These are phyloP conservation scores for Phoxinus dragarum DNA, from an alignment of 2,797 vertebrate species.

Conservation along the genomic window DNA sequence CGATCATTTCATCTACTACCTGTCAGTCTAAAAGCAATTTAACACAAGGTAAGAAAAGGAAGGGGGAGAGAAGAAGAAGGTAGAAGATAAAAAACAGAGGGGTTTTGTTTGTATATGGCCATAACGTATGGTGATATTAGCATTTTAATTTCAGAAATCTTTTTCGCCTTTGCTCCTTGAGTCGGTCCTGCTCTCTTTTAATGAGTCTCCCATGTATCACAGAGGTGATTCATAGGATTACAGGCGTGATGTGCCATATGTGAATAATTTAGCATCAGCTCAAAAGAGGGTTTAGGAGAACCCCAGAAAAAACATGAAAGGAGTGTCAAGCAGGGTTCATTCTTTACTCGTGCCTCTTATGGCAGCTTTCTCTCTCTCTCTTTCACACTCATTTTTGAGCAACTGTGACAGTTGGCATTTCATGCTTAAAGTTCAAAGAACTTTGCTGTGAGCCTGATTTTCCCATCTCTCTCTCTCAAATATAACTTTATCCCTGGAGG, in stretches of 20 bases:
- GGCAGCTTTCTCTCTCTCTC: neutral
- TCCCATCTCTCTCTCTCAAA: constrained; percentile 20
- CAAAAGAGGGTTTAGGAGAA: constrained; percentile 35
- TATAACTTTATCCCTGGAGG: neutral
- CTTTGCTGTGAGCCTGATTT: constrained; percentile 25
- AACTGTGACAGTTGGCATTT: constrained; percentile 46
- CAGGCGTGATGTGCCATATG: constrained; percentile 48
- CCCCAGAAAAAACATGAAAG: constrained; percentile 45
- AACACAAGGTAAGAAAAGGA: neutral
- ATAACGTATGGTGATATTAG: constrained; percentile 16
- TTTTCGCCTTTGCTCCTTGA: constrained; percentile 1
- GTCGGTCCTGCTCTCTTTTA: neutral
- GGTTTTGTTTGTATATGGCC: neutral
- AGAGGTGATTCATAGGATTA: constrained; percentile 45
- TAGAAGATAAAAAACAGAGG: neutral
- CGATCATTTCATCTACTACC: constrained; percentile 49
- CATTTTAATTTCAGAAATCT: constrained; percentile 35
- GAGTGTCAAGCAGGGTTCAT: constrained; percentile 25
- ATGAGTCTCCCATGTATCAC: constrained; percentile 32
- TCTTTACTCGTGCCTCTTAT: neutral
- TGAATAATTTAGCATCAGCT: constrained; percentile 57
- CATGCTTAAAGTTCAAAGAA: constrained; percentile 52
- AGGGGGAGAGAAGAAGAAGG: neutral
- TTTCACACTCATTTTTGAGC: constrained; percentile 31
- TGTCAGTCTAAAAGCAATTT: constrained; percentile 51